Evolutionary conservation across 2,797 vertebrate genomes (phyloP).

Genomic region (Naso thynnoides): DNA sequence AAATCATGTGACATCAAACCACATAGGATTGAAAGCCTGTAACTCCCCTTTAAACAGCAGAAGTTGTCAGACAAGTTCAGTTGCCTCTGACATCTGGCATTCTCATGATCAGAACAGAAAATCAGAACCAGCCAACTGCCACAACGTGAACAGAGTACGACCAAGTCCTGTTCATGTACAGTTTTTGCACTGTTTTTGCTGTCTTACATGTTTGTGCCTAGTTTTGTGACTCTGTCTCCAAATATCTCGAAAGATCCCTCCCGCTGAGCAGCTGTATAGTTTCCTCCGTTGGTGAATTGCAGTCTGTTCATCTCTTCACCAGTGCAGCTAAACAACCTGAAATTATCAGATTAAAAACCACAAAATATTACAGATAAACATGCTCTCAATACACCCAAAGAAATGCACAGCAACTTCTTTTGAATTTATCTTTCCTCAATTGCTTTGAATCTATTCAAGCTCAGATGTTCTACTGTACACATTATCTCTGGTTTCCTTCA

Average conservation of each 20-base stretch:
- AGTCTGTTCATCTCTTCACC: slow-evolving; percentile 89
- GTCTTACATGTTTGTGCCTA: slow-evolving; percentile 97
- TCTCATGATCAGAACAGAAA: background rate
- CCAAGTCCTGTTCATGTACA: background rate
- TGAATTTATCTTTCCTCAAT: background rate
- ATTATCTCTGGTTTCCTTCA: slow-evolving; percentile 2
- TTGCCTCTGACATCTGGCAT: background rate
- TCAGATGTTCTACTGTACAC: slow-evolving; percentile 2
- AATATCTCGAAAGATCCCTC: slow-evolving; percentile 96
- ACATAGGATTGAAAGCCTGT: background rate
- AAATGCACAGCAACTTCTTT: background rate
- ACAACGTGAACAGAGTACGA: background rate
- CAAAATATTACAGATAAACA: background rate
- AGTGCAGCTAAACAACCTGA: slow-evolving; percentile 89
- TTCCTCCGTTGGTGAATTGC: slow-evolving; percentile 90
- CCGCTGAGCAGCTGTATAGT: slow-evolving; percentile 86
- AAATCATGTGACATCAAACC: background rate
- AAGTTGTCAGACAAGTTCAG: background rate
- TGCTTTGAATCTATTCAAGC: background rate
- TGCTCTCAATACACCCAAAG: background rate
- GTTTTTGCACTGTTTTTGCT: background rate
- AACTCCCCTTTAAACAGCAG: background rate
- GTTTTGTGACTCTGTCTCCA: slow-evolving; percentile 94
- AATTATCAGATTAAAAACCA: slow-evolving; percentile 37
- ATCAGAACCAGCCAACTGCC: background rate